Percentiles rank a stretch among this genome's conserved stretches.
These are phyloP conservation scores for Epsilonema sp. DNA, from an alignment of 2,888 invertebrate species.

Conservation along the genomic window DNA sequence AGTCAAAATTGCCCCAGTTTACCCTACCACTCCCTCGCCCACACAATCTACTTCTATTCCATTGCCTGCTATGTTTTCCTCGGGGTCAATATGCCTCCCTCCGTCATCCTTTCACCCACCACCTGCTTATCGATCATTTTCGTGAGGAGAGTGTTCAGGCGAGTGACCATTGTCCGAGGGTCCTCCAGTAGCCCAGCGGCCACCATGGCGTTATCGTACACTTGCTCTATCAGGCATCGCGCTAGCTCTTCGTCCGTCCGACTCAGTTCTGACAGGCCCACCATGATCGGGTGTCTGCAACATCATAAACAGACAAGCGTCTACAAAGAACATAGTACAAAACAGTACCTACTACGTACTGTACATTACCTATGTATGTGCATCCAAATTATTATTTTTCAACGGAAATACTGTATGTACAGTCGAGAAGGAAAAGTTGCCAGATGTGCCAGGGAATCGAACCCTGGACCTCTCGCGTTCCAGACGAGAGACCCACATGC, in stretches of 20 bases:
- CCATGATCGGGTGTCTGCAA: constrained; percentile 61
- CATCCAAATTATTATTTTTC: too few relatives aligned
- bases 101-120: not conserved
- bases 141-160: constrained; percentile 60
- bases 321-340: not conserved
- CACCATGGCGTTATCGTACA: constrained; percentile 84
- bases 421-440: too few relatives aligned
- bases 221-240: constrained; percentile 35
- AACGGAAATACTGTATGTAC: too few relatives aligned
- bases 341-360: too few relatives aligned
- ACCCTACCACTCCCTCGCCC: too few relatives aligned
- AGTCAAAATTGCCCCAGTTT: too few relatives aligned
- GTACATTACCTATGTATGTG: too few relatives aligned
- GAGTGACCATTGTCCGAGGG: constrained; percentile 57
- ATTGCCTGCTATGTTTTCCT: too few relatives aligned
- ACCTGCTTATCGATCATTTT: constrained; percentile 1
- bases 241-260: not conserved
- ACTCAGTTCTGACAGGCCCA: constrained; percentile 54
- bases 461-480: too few relatives aligned
- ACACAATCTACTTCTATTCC: too few relatives aligned
- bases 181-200: constrained; percentile 81
- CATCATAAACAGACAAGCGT: not conserved
- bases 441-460: too few relatives aligned
- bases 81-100: not conserved
- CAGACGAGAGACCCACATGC: too few relatives aligned